Evolutionary conservation across 2,888 invertebrate species (phyloP), one percentile per base, ranked within the genome.

Genomic region (Ichneumon xanthorius): DNA sequence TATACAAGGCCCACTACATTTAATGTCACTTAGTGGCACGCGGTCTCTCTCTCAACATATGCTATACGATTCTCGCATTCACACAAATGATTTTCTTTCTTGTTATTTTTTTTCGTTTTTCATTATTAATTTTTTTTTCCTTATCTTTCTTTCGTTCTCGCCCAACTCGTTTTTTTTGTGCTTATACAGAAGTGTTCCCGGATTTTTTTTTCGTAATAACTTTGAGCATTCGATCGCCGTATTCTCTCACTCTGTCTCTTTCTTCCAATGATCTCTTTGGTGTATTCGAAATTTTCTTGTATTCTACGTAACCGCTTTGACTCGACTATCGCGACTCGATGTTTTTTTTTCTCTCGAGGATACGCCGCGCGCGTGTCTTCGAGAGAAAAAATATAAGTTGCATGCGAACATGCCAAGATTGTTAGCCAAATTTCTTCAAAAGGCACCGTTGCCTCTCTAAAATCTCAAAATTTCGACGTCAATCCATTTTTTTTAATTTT

Each of bases 1-100:
- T 94, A 93, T 93, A 92, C 93, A 93, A 91, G 93, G 91, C 93
- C 93, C 93, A 90, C 92, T 92, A 92, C 88, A 90, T 88, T 80
- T 87, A 88, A 87, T 84, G 86, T 88, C 89, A 87, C 87, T 88
- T 83, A 83, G 93, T 93, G 93, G 93, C 93, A 91, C 93, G 93
- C 93, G 93, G 93, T 93, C 92, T 91, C 76, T 86, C 86, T 73
- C 45, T 73, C 76, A 79, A 80, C 83, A 80, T 80, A 86, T 84
- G 82, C 83, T 86, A 86, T 67, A 80, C 82, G 81, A 85, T 82
- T 84, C 76, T 77, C 81, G 55, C 88, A 88, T 87, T 88, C 86
- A 85, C 86, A 82, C 85, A 78, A 80, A 87, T 87, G 86, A 87
- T 85, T 80, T 79, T 85, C 55, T 83, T 68, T 71, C 71, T 73